Conservation (phyloP, 2,113 vertebrate species). For the Paedocypris sp. region DNA sequence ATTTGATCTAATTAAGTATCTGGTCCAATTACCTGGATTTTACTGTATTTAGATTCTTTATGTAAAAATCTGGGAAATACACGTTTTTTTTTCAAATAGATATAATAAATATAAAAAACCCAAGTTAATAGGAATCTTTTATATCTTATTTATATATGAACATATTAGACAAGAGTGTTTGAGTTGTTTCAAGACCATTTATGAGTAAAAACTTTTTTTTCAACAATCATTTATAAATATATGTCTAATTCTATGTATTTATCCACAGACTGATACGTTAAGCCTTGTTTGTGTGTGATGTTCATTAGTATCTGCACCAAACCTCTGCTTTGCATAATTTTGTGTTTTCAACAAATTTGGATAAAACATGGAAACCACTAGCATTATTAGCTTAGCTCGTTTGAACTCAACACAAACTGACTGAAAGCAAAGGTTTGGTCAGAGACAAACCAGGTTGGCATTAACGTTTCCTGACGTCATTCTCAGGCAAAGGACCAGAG, state of each 20-base stretch:
- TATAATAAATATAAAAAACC: too few species aligned
- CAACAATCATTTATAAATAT: background rate
- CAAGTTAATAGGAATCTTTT: too few species aligned
- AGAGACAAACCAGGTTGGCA: constrained; percentile 45
- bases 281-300: background rate
- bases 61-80: too few species aligned
- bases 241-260: background rate
- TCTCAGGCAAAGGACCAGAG: constrained; percentile 96
- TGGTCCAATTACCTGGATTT: too few species aligned
- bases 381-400: too few species aligned
- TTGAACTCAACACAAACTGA: background rate
- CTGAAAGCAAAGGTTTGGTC: constrained; percentile 60
- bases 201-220: constrained; percentile 46
- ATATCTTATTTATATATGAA: background rate
- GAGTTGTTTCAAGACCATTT: constrained; percentile 39
- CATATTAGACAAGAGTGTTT: background rate
- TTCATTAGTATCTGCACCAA: constrained; percentile 45
- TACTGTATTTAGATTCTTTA: too few species aligned
- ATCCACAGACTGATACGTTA: too few species aligned
- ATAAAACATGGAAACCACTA: too few species aligned
- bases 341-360: background rate
- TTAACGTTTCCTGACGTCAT: constrained; percentile 69
- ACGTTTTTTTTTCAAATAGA: too few species aligned
- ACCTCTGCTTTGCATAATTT: constrained; percentile 56
- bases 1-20: too few species aligned